Evolutionary conservation across 2,888 invertebrate genomes (phyloP).

Genomic region (Xestia ashworthii): DNA sequence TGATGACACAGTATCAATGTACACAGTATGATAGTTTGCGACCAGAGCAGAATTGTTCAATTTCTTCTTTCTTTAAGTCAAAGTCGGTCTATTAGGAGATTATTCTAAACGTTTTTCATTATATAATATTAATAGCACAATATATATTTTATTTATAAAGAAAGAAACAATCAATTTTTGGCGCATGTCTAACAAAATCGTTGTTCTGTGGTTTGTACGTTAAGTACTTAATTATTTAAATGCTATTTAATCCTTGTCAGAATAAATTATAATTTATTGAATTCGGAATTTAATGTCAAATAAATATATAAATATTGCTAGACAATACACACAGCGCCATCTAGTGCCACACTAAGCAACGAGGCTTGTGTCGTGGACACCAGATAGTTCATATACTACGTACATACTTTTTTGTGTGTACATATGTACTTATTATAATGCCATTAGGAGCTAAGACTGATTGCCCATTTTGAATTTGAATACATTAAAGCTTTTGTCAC

Average conservation of each 20-base stretch:
- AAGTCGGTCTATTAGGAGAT: constrained; percentile 18
- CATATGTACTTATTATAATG: too few species aligned
- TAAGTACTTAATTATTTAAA: background rate
- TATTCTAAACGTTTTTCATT: constrained; percentile 18
- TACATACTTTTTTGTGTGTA: too few species aligned
- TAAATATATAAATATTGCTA: too few species aligned
- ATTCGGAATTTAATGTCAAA: constrained; percentile 25
- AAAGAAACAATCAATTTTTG: constrained; percentile 49
- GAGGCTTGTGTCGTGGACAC: too few species aligned
- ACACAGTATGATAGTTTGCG: background rate
- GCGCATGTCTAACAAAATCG: background rate
- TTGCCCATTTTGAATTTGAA: background rate
- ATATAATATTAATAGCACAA: constrained; percentile 47
- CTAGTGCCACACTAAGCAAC: too few species aligned
- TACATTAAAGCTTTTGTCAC: background rate
- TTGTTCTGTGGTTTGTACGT: background rate
- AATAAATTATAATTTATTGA: constrained; percentile 1
- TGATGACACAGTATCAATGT: background rate
- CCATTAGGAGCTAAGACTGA: too few species aligned
- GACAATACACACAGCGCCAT: too few species aligned
- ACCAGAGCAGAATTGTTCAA: background rate
- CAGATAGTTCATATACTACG: too few species aligned
- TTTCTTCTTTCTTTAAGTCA: background rate
- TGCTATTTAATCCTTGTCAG: constrained; percentile 1
- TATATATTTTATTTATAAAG: constrained; percentile 8